These are phyloP conservation scores for Ctena decussata DNA, from an alignment of 2,888 invertebrate species.

Conservation along the genomic window DNA sequence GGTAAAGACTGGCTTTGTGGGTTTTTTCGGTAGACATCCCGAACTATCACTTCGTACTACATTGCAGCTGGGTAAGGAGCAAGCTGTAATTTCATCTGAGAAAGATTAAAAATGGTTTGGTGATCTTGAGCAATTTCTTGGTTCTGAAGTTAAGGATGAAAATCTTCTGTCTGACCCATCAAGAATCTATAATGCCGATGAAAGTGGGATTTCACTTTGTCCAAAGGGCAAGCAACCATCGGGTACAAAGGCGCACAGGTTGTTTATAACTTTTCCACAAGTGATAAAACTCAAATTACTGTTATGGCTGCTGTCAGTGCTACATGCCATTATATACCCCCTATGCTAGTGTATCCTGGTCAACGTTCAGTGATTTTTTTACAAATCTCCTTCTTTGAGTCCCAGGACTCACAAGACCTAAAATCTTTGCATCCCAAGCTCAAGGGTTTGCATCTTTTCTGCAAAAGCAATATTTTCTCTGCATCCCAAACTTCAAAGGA, in stretches of 20 bases:
- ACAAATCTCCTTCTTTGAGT: no score
- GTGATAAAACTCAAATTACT: conserved; percentile 54
- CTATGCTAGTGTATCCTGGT: conserved; percentile 50
- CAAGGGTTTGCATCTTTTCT: no score
- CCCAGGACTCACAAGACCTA: no score
- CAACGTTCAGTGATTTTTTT: no score
- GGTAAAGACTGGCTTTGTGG: conserved; percentile 35
- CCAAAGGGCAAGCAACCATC: conserved; percentile 39
- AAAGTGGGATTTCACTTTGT: conserved; percentile 50
- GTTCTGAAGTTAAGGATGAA: conserved; percentile 13
- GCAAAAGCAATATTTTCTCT: no score
- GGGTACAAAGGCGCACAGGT: background rate
- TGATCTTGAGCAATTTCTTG: conserved; percentile 14
- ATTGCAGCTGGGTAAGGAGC: conserved; percentile 36
- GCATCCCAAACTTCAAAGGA: no score
- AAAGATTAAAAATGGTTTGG: conserved; percentile 30
- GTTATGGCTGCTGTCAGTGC: conserved; percentile 44
- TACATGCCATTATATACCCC: conserved; percentile 32
- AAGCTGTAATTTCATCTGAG: conserved; percentile 27
- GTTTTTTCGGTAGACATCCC: conserved; percentile 28
- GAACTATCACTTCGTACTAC: background rate
- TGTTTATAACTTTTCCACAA: conserved; percentile 26
- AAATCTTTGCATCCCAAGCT: no score
- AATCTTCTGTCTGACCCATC: conserved; percentile 28
- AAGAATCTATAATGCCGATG: conserved; percentile 43